Conservation (phyloP, 2,113 vertebrate genomes). For the Ellobius talpinus region DNA sequence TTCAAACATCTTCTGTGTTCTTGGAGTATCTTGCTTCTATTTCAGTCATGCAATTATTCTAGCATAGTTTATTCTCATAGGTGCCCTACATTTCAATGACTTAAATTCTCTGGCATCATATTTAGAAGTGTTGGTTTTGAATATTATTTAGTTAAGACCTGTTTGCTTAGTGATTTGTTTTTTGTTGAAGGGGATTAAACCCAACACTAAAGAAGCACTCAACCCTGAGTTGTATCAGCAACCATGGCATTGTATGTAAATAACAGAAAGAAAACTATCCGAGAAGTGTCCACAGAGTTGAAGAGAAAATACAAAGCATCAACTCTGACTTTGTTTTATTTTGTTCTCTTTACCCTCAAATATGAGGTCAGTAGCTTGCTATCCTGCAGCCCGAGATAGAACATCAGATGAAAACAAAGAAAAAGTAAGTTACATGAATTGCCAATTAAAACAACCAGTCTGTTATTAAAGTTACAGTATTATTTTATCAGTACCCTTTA, state of each 20-base stretch:
- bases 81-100: background rate
- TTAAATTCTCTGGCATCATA: background rate
- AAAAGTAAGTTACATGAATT: background rate
- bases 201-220: background rate
- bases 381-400: background rate
- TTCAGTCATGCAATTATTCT: background rate
- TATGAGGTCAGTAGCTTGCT: background rate
- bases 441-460: slow-evolving; percentile 17
- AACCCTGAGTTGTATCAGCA: too few relatives aligned
- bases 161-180: background rate
- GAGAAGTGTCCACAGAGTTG: background rate
- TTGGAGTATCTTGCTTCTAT: background rate
- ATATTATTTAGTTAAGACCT: background rate
- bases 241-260: background rate
- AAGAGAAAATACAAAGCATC: background rate
- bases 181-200: background rate
- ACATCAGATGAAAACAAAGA: background rate
- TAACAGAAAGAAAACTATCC: background rate
- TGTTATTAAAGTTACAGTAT: background rate
- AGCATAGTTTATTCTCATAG: background rate
- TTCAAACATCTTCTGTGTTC: background rate
- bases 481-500: background rate
- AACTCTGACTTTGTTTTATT: background rate
- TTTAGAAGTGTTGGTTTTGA: background rate
- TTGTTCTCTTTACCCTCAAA: background rate